Conservation (phyloP, 2,113 vertebrate genomes). For the Epinephelus fuscoguttatus region DNA sequence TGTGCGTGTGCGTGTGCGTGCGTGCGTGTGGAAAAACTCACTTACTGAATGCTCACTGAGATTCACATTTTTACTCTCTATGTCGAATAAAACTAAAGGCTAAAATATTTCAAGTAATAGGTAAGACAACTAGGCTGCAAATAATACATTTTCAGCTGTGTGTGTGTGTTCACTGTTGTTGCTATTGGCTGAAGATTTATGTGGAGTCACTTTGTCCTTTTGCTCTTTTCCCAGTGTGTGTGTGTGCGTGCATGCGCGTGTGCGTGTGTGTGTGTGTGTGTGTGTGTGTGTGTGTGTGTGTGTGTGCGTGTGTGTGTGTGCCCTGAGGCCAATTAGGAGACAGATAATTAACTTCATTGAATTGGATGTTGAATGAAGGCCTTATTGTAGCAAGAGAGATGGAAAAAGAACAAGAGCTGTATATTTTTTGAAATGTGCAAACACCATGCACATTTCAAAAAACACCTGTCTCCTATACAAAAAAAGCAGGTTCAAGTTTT, state of each 20-base stretch:
- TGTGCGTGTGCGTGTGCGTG: too few relatives aligned
- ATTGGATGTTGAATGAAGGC: slow-evolving; percentile 68
- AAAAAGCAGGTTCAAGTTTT: too few relatives aligned
- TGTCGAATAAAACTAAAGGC: neutral
- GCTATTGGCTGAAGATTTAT: slow-evolving; percentile 23
- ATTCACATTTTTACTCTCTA: neutral
- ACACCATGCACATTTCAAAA: neutral
- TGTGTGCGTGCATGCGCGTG: slow-evolving; percentile 8
- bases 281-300: slow-evolving; percentile 11
- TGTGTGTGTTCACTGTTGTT: neutral
- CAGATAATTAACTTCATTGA: slow-evolving; percentile 83
- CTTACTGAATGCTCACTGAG: neutral
- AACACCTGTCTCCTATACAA: neutral
- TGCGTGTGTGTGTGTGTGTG: slow-evolving; percentile 13
- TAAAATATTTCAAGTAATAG: neutral
- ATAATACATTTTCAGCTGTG: neutral
- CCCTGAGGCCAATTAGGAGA: slow-evolving; percentile 74
- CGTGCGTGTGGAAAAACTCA: too few relatives aligned
- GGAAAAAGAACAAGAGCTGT: neutral
- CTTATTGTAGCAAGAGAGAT: slow-evolving; percentile 46
- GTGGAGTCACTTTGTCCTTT: slow-evolving; percentile 37
- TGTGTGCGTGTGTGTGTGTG: neutral
- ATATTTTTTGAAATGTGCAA: neutral
- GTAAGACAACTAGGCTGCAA: neutral
- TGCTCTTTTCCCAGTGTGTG: slow-evolving; percentile 19